These are phyloP conservation scores for Cyanocitta stelleri DNA, from an alignment of 2,113 vertebrate genomes.

Conservation along the genomic window DNA sequence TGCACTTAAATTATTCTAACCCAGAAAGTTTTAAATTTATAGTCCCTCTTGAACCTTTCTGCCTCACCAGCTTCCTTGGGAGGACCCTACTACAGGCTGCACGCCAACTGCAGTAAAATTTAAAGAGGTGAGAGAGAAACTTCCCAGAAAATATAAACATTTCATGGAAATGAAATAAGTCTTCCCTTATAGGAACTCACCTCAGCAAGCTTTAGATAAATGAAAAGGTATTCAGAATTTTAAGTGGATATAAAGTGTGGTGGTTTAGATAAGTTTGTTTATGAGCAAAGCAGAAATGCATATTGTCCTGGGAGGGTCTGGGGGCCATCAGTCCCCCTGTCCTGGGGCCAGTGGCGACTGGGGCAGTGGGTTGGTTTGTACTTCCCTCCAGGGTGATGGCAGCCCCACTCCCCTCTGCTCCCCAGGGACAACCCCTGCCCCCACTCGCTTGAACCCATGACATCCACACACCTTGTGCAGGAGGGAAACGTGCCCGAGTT, in stretches of 20 bases:
- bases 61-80: constrained; percentile 81
- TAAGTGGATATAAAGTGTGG: constrained; percentile 53
- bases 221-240: constrained; percentile 62
- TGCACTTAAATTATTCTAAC: constrained; percentile 74
- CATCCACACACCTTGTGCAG: not conserved
- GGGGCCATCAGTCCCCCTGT: not conserved
- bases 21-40: constrained; percentile 82
- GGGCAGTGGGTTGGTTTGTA: fast-evolving
- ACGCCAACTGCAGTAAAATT: constrained; percentile 92
- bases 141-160: constrained; percentile 88
- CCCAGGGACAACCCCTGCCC: not conserved
- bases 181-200: constrained; percentile 70
- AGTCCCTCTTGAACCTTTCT: constrained; percentile 78
- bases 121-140: constrained; percentile 98
- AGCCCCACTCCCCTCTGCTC: not conserved
- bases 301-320: not conserved
- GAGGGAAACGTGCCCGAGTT: not conserved
- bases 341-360: not conserved
- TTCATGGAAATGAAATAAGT: constrained; percentile 82
- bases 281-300: constrained; percentile 20
- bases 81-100: constrained; percentile 81
- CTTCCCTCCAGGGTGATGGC: not conserved
- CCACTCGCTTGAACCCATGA: fast-evolving
- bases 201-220: constrained; percentile 62
- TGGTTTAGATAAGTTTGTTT: constrained; percentile 48